Base-by-base conservation (phyloP, 2,797 vertebrate genomes). In the Fringilla coelebs region DNA sequence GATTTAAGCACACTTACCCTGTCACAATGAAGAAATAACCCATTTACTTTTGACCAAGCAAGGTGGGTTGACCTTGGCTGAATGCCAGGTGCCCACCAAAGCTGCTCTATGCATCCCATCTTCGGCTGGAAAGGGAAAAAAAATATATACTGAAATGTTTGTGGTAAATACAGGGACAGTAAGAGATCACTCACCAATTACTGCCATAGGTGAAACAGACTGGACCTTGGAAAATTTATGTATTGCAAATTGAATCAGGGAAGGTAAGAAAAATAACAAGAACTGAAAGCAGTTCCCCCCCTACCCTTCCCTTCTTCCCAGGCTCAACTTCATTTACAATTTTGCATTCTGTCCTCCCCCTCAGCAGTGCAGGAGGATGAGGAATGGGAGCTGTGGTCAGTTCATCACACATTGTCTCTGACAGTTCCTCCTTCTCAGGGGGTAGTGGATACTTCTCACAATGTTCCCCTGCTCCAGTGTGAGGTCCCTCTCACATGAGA, bases 401-500 rank as follows among this genome's bases (percentile, higher is more conserved):
- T 24, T 62, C 45, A 43, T 70, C 17, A 21, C 5, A 48, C 1
- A 2, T 24, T 58, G 9, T 43, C 17, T 52, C 34, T 83, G 25
- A 11, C 1, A 7, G 25, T 54, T 9, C 40, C 52, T 79, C 25
- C 25, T 63, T 29, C 1, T 32, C 1, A 2, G 6, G 13, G 1
- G 3, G 3, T 28, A 17, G 36, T 26, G 5, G 17, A 12, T 17
- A 38, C 36, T 28, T 29, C 36, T 60, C 58, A 60, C 26, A 28
- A 28, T 28, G 29, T 38, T 60, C 3, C 16, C 18, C 8, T 54
- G 11, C 5, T 73, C 17, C 49, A 34, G 2, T 0, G 0, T 48
- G 34, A 18, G 5, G 17, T 58, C 8, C 1, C 10, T 46, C 49
- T 43, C 29, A 58, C 3, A 20, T 1, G 0, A 34, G 14, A 26